Evolutionary conservation across 1,140 invertebrate species (phyloP).

Genomic region (Diabrotica virgifera): DNA sequence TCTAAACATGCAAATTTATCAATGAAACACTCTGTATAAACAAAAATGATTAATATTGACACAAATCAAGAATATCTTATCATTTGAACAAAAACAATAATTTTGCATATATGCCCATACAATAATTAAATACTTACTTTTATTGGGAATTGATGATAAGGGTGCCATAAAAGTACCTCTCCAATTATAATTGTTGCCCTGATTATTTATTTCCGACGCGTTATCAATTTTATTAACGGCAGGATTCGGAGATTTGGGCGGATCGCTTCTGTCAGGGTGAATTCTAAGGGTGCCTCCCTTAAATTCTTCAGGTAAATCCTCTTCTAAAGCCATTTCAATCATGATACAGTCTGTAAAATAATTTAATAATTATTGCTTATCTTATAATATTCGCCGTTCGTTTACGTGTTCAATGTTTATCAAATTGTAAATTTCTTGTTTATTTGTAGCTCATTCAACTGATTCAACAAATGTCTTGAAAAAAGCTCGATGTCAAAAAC

Average conservation of each 20-base stretch:
- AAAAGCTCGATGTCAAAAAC: constrained; percentile 6
- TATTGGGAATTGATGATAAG: constrained; percentile 35
- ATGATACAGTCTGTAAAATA: constrained; percentile 5
- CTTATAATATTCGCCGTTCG: neutral
- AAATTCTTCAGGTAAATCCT: constrained; percentile 43
- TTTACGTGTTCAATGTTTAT: neutral
- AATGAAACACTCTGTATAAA: too few species aligned
- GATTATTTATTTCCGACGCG: constrained; percentile 25
- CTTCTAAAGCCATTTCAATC: constrained; percentile 36
- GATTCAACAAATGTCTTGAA: constrained; percentile 13
- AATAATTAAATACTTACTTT: constrained; percentile 29
- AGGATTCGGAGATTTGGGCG: constrained; percentile 15
- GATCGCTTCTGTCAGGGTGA: constrained; percentile 24
- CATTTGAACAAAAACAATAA: constrained; percentile 5
- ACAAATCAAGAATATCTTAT: neutral
- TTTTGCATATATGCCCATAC: constrained; percentile 13
- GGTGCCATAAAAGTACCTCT: constrained; percentile 35
- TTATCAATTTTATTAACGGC: constrained; percentile 23
- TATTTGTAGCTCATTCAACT: constrained; percentile 5
- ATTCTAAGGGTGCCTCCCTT: constrained; percentile 41
- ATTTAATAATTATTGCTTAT: neutral
- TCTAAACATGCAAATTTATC: neutral
- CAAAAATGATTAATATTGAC: too few species aligned
- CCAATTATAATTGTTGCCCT: constrained; percentile 39
- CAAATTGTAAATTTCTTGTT: neutral